These are phyloP conservation scores for Hormaphis cornu DNA, from an alignment of 1,140 invertebrate genomes.

Conservation along the genomic window DNA sequence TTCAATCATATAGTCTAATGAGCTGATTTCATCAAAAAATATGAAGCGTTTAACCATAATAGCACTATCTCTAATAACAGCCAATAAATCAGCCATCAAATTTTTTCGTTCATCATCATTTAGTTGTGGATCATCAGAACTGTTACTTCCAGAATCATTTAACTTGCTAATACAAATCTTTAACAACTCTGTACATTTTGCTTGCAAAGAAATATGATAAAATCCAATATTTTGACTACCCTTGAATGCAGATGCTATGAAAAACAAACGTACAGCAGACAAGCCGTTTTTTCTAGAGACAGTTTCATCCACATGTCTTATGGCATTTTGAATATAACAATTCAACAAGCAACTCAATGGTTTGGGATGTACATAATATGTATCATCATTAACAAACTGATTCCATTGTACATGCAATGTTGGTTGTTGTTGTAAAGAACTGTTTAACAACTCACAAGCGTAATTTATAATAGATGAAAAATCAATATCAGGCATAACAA, in stretches of 20 bases:
- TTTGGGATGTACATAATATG: neutral
- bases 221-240: slow-evolving; percentile 27
- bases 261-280: slow-evolving; percentile 13
- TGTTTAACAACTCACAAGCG: slow-evolving; percentile 20
- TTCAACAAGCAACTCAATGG: slow-evolving; percentile 16
- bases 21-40: slow-evolving; percentile 19
- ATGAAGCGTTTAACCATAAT: slow-evolving; percentile 22
- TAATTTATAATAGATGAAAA: slow-evolving; percentile 9
- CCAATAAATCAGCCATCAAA: slow-evolving; percentile 6
- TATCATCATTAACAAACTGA: slow-evolving; percentile 3
- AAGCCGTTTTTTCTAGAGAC: neutral
- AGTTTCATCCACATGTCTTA: neutral
- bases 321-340: slow-evolving; percentile 18
- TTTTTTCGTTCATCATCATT: neutral
- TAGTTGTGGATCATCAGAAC: neutral
- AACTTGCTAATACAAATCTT: neutral
- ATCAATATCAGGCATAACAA: slow-evolving; percentile 23
- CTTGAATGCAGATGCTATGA: slow-evolving; percentile 11
- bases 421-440: slow-evolving; percentile 9
- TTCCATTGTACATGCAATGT: slow-evolving; percentile 3
- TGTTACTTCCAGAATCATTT: neutral
- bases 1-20: slow-evolving; percentile 1
- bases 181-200: neutral
- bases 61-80: neutral
- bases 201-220: neutral